Base-by-base conservation (phyloP, 2,797 vertebrate genomes). In the Sebastes taczanowskii region DNA sequence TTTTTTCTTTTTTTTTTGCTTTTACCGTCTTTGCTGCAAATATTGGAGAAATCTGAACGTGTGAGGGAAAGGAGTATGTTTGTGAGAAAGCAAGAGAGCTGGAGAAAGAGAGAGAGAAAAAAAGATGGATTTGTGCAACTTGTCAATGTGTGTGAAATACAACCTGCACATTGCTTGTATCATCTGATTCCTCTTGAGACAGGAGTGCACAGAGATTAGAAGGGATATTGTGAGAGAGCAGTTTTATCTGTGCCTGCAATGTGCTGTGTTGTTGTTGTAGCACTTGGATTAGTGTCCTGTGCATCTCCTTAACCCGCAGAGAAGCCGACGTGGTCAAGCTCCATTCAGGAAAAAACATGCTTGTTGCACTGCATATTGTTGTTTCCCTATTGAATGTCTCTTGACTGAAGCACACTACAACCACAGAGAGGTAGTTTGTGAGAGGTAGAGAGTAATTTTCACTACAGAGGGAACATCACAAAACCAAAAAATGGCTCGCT, bases 91-190 rank as follows among this genome's bases (percentile, higher is more conserved):
- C 8, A 8, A 18, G 70, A 67, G 29, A 66, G 60, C 18, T 14
- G 3, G 23, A 80, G 53, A 69, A 7, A 23, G 60, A 74, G 22
- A 69, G 56, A 63, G 56, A 63, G 9, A 80, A 42, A 74, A 67
- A 80, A 73, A 84, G 74, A 80, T 42, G 32, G 70, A 83, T 82
- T 76, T 27, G 63, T 76, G 73, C 58, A 77, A 72, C 60, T 74
- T 85, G 74, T 91, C 69, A 68, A 62, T 83, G 66, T 78, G 70
- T 74, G 77, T 86, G 76, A 88, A 88, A 85, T 73, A 66, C 64
- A 90, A 74, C 68, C 66, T 84, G 65, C 64, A 42, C 65, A 25
- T 69, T 68, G 71, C 78, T 84, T 65, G 49, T 84, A 63, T 79
- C 71, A 69, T 84, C 42, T 77, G 78, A 86, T 88, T 82, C 80